Evolutionary conservation across 1,140 invertebrate species (phyloP), one percentile per base, ranked within the genome.

Genomic region (Drosophila albomicans): DNA sequence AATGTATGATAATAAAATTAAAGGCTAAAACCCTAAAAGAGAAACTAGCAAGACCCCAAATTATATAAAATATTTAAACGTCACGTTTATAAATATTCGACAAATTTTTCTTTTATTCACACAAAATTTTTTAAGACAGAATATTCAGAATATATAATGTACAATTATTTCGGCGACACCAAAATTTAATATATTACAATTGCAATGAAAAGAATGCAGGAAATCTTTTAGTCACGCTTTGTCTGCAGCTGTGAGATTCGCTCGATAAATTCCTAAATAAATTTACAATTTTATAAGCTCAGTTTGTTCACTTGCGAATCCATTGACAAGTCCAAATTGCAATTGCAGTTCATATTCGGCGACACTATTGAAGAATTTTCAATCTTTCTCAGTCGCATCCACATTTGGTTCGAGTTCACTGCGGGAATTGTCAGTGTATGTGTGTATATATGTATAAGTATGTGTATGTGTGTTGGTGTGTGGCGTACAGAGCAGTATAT

Each of bases 401-500:
- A 61, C 61, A 41, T 56, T 74, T 62, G 65, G 20, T 61, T 13
- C 8, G 62, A 65, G 62, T 48, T 64, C 38, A 41, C 49, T 13
- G 56, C 49, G 69, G 62, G 52, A 65, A 49, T 65, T 32, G 61
- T 13, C n/a, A 30, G 35, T 32, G 20, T 28, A 30, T 54, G 56
- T 72, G 46, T 52, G 13, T 52, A 32, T 0, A 28, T 49, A 7
- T 49, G 28, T 62, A 38, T 45, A 20, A 6, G 52, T 62, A 38
- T 49, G 13, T 69, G 13, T 69, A 20, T 64, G 16, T 52, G 68
- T 58, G 25, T 45, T 30, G 46, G 43, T 58, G 41, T 68, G 52
- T 25, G 45, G 54, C 25, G 56, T 28, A 72, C n/a, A 20, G 30
- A 25, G 30, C 41, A 84, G 59, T 89, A 88, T 91, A 81, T 91